Conservation (phyloP, 2,888 invertebrate genomes). For the Lycia hirtaria region DNA sequence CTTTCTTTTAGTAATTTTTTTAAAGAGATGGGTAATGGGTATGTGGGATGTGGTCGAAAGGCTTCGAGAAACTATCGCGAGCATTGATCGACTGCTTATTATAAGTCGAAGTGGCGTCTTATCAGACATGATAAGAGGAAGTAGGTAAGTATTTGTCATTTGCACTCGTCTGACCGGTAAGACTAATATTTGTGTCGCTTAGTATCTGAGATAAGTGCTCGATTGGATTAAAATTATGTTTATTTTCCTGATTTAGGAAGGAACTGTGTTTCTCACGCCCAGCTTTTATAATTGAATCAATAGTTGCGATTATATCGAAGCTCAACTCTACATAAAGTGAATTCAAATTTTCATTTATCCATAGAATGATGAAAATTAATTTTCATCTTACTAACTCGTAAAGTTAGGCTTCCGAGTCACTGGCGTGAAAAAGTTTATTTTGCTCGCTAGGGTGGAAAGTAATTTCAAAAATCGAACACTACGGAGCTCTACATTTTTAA, state of each 20-base stretch:
- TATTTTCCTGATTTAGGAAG: slow-evolving; percentile 32
- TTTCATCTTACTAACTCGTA: no score
- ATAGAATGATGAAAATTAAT: no score
- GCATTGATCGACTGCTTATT: slow-evolving; percentile 58
- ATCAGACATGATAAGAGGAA: slow-evolving; percentile 74
- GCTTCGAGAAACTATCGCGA: slow-evolving; percentile 56
- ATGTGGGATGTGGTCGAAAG: slow-evolving; percentile 20
- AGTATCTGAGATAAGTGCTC: slow-evolving; percentile 40
- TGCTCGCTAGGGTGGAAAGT: no score
- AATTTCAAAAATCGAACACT: no score
- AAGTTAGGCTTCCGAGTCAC: no score
- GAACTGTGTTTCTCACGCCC: slow-evolving; percentile 41
- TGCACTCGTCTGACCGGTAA: slow-evolving; percentile 53
- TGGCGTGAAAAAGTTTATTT: no score
- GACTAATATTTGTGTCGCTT: slow-evolving; percentile 49
- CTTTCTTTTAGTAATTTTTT: slow-evolving; percentile 15
- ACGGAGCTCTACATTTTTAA: no score
- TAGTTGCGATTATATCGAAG: no score
- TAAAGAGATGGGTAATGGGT: slow-evolving; percentile 1
- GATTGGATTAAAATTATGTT: slow-evolving; percentile 25
- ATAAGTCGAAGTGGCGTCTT: slow-evolving; percentile 68
- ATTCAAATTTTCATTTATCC: no score
- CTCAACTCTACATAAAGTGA: no score
- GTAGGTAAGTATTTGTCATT: slow-evolving; percentile 65
- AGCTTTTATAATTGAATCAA: neutral